These are phyloP conservation scores for Crotalus adamanteus DNA, from an alignment of 2,797 vertebrate genomes.

Conservation along the genomic window DNA sequence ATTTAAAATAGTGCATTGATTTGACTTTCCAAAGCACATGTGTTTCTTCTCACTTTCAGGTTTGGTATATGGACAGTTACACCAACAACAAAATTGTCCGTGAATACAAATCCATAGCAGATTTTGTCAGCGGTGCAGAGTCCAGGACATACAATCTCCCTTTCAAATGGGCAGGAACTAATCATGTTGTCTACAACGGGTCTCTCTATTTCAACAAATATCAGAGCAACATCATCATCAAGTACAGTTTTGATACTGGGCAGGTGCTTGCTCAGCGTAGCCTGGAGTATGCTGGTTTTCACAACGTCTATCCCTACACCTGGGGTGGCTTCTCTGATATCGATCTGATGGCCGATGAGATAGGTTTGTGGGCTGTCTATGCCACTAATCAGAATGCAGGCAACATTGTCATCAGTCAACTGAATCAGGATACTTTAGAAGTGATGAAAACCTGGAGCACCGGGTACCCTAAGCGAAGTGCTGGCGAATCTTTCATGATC, in stretches of 20 bases:
- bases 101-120: constrained; percentile 89
- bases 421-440: constrained; percentile 90
- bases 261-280: constrained; percentile 89
- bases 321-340: constrained; percentile 98
- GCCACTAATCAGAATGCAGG: constrained; percentile 98
- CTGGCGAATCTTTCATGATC: constrained; percentile 98
- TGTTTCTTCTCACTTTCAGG: constrained; percentile 70
- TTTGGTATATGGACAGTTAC: constrained; percentile 99
- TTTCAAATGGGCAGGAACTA: constrained; percentile 98
- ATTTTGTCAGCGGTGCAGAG: constrained; percentile 89
- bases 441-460: constrained; percentile 95
- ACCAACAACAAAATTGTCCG: constrained; percentile 97
- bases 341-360: constrained; percentile 96
- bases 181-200: constrained; percentile 95
- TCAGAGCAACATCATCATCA: constrained; percentile 97
- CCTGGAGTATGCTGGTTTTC: constrained; percentile 94
- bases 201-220: constrained; percentile 99
- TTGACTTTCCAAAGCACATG: neutral
- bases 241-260: constrained; percentile 92
- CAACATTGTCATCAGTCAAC: constrained; percentile 93
- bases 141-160: constrained; percentile 96
- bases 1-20: neutral
- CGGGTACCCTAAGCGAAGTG: constrained; percentile 94
- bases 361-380: constrained; percentile 95
- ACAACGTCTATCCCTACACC: constrained; percentile 96